A percentile compares a stretch with the other conserved stretches of the same genome.
Evolutionary conservation across 2,888 invertebrate genomes (phyloP).

Genomic region (Drosophila helvetica): DNA sequence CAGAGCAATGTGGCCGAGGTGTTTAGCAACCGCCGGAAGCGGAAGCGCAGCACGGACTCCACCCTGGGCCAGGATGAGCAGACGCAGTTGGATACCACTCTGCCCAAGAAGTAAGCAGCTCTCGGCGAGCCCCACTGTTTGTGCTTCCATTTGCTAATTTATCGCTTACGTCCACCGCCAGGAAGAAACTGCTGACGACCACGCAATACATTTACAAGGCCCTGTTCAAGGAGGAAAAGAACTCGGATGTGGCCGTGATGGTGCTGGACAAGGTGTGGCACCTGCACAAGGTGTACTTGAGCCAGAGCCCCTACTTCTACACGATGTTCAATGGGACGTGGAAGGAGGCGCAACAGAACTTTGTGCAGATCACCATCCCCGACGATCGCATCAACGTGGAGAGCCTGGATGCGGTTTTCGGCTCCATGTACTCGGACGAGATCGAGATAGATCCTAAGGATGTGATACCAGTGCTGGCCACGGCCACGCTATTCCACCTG

Average conservation of each 20-base stretch:
- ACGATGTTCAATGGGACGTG: constrained; percentile 93
- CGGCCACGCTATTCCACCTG: constrained; percentile 90
- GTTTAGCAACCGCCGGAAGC: constrained; percentile 86
- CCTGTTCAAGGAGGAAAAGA: constrained; percentile 89
- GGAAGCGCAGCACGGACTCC: constrained; percentile 83
- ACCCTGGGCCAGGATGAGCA: constrained; percentile 72
- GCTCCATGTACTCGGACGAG: constrained; percentile 91
- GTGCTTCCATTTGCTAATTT: background rate
- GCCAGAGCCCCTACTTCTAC: constrained; percentile 91
- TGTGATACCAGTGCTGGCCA: constrained; percentile 88
- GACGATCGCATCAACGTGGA: constrained; percentile 89
- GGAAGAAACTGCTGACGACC: constrained; percentile 88
- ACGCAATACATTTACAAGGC: constrained; percentile 92
- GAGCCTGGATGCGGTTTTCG: constrained; percentile 88
- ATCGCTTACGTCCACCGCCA: constrained; percentile 34
- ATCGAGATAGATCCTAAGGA: constrained; percentile 88
- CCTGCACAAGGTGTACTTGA: constrained; percentile 91
- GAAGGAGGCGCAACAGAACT: constrained; percentile 88
- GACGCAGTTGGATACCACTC: constrained; percentile 79
- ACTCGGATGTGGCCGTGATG: constrained; percentile 89
- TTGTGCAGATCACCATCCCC: constrained; percentile 88
- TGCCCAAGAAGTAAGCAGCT: constrained; percentile 86
- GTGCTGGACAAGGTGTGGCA: constrained; percentile 90
- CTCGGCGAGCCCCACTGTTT: background rate
- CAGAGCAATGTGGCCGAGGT: constrained; percentile 84